Conservation (phyloP, 1,140 invertebrate species). For the Hylyphantes graminicola region DNA sequence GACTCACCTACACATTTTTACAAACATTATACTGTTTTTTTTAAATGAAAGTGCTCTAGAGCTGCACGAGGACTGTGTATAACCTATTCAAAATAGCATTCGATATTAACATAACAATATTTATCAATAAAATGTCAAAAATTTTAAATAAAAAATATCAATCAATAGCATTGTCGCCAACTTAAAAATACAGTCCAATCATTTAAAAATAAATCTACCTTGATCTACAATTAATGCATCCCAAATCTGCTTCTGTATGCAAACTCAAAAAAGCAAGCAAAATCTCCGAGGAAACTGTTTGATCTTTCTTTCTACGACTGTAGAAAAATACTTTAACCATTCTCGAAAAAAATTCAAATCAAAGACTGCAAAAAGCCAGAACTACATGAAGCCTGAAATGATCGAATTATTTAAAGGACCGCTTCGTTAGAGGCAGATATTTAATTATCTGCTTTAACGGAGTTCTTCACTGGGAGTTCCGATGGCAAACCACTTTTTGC, state of each 20-base stretch:
- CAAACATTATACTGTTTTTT: too few relatives aligned
- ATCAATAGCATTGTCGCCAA: not conserved
- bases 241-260: not conserved
- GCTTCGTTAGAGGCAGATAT: slow-evolving; percentile 42
- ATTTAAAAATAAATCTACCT: slow-evolving; percentile 38
- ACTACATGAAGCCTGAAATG: slow-evolving; percentile 49
- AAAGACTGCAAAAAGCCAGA: slow-evolving; percentile 16
- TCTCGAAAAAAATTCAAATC: slow-evolving; percentile 10
- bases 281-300: not conserved
- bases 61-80: too few relatives aligned
- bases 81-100: too few relatives aligned
- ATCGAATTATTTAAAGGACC: slow-evolving; percentile 54
- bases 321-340: not conserved
- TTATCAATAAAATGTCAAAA: too few relatives aligned
- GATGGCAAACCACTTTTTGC: slow-evolving; percentile 49
- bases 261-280: not conserved
- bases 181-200: not conserved
- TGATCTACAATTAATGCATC: slow-evolving; percentile 31
- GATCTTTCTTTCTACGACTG: slow-evolving; percentile 19
- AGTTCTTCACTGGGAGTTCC: slow-evolving; percentile 31
- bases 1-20: too few relatives aligned
- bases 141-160: too few relatives aligned
- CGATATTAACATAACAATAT: too few relatives aligned
- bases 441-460: slow-evolving; percentile 53
- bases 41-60: too few relatives aligned